Evolutionary conservation across 2,797 vertebrate species (phyloP), one percentile per base, ranked within the genome.

Genomic region (Schizothorax lantsangensis): DNA sequence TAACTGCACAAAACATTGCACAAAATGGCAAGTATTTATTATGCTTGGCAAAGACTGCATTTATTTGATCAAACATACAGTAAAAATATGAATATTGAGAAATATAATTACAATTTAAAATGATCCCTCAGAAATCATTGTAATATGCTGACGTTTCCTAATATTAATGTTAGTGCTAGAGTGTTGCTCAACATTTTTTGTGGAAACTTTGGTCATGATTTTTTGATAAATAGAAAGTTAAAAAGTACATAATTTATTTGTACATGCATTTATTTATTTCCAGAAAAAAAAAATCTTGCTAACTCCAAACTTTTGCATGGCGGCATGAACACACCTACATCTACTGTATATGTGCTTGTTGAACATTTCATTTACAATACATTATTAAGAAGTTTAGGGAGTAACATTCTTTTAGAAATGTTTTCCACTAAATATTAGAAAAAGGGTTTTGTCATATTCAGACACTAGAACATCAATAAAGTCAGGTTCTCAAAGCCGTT

Each of bases 341-440:
- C 38, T 79, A 30, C 38, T 43, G 59, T 43, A 68, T 33, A 38
- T 36, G 47, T 26, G 45, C 47, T 77, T 54, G 64, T 10, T 52
- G 19, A 9, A 3, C 45, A 38, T 69, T 69, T 69, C 0, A 68
- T 69, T 69, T 68, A 0, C 15, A 26, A 52, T 9, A 68, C 19
- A 81, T 52, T 40, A 59, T 40, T 59, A 59, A 9, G 45, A 17
- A 64, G 45, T 79, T 79, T 45, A 30, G 45, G 21, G 21, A 38
- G 26, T n/a, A 69, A 6, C 43, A 17, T 14, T 40, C 30, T 71
- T 68, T 69, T 80, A 5, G 1, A 64, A 45, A 80, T 9, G 9
- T 59, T 62, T 45, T 80, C 78, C 80, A 82, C 11, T 54, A 81
- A 68, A 82, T 71, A 69, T 52, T 71, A 45, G 30, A 38, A 9